These are phyloP conservation scores for Chaetura pelagica DNA, from an alignment of 2,113 vertebrate genomes.

Conservation along the genomic window DNA sequence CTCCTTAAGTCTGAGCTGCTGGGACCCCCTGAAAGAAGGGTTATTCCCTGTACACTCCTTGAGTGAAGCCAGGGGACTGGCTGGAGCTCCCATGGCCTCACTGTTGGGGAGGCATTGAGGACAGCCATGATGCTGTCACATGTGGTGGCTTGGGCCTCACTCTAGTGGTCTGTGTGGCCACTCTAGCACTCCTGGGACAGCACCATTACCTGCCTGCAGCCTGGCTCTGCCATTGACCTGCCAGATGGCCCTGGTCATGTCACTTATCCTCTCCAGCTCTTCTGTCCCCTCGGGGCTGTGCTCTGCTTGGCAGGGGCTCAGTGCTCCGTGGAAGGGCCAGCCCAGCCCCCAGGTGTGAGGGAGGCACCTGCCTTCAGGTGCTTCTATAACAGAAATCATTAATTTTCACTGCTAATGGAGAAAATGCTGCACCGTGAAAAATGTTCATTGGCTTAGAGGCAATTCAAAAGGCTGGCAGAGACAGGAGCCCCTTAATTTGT, in stretches of 20 bases:
- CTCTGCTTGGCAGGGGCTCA: not conserved
- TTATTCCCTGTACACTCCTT: fast-evolving
- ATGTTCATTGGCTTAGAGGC: conserved; percentile 6
- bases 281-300: not conserved
- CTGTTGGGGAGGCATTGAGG: not conserved
- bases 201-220: not conserved
- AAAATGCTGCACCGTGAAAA: not conserved
- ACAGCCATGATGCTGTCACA: fast-evolving
- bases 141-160: not conserved
- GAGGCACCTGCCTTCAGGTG: conserved; percentile 1
- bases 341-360: fast-evolving
- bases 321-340: not conserved
- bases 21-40: not conserved
- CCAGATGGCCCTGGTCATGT: not conserved
- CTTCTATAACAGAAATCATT: not conserved
- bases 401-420: conserved; percentile 11
- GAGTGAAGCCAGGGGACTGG: not conserved
- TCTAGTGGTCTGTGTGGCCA: fast-evolving
- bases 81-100: not conserved
- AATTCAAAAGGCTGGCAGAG: conserved; percentile 21
- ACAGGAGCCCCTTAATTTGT: conserved; percentile 36
- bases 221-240: not conserved
- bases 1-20: not conserved
- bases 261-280: not conserved
- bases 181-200: not conserved